Evolutionary conservation across 1,140 invertebrate genomes (phyloP), one percentile per base, ranked within the genome.

Genomic region (Propsilocerus akamusi): DNA sequence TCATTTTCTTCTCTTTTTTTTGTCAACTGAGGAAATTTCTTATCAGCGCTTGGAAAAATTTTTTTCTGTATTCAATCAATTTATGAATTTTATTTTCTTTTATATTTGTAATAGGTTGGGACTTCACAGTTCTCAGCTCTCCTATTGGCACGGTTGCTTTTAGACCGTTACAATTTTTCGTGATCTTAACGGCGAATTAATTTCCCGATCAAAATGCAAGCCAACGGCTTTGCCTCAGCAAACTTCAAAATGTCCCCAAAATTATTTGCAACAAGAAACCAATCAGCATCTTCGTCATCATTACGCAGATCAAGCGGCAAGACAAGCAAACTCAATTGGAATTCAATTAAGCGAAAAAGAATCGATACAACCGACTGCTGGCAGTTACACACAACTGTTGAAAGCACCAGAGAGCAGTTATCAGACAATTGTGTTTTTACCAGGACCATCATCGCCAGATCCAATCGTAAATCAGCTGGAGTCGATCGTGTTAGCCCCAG

Each of bases 121-220:
- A 41, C 34, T 20, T 20, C 34, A 41, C 3, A 17, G 34, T 20
- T 17, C 34, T 41, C 34, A 41, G 17, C 34, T 41, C 34, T 17
- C 22, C 10, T 20, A 41, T 41, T 41, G 34, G 34, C 34, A 41
- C 34, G 34, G 34, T 41, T 17, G 34, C 34, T 17, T 17, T 17
- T 41, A 41, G 22, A 41, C 14, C 34, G 34, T 17, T 5, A 41
- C 17, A 7, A 41, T 41, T 41, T 41, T 41, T 41, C 34, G 34
- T 41, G 17, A 41, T 17, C 22, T 41, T 5, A 41, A 41, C 34
- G 34, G 34, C 17, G 34, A 41, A 41, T 41, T 41, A 41, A 41
- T 41, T 17, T 17, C n/a, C 34, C 34, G 34, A 41, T 41, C 34
- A 17, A 41, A 41, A 41, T 41, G 34, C 34, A 41, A 41, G 34